Evolutionary conservation across 2,888 invertebrate species (phyloP).

Genomic region (Macroteleia sp.): DNA sequence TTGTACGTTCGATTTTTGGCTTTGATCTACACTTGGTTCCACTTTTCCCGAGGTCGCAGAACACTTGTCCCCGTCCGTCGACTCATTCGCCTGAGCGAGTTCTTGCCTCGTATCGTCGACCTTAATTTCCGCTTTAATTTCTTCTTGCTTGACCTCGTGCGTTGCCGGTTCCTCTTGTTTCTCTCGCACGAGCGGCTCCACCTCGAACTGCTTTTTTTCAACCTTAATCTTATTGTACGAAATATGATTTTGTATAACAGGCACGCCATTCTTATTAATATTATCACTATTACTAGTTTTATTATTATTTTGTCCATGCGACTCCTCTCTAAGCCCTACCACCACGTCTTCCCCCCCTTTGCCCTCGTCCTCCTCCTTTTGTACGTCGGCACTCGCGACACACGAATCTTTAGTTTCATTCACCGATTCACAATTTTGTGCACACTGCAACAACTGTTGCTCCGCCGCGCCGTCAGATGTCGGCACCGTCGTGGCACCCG

Average conservation of each 20-base stretch:
- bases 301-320: constrained; percentile 74
- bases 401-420: constrained; percentile 1
- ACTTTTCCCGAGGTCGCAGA: constrained; percentile 23
- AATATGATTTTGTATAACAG: constrained; percentile 80
- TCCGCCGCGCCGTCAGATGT: constrained; percentile 69
- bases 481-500: constrained; percentile 71
- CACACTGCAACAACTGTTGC: constrained; percentile 75
- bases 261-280: constrained; percentile 77
- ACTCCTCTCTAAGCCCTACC: constrained; percentile 73
- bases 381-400: constrained; percentile 69
- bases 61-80: background rate
- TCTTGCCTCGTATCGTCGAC: constrained; percentile 72
- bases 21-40: constrained; percentile 71
- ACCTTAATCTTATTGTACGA: constrained; percentile 74
- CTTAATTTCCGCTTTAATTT: constrained; percentile 58
- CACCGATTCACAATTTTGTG: constrained; percentile 64
- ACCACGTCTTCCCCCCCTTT: constrained; percentile 39
- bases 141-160: constrained; percentile 14
- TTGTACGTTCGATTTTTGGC: constrained; percentile 78
- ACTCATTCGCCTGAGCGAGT: background rate
- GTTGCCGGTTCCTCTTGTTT: constrained; percentile 14
- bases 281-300: constrained; percentile 64
- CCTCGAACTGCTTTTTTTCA: constrained; percentile 59
- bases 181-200: constrained; percentile 24
- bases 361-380: constrained; percentile 56